These are phyloP conservation scores for Protomyctophum bolini DNA, from an alignment of 2,113 vertebrate genomes.

Conservation along the genomic window DNA sequence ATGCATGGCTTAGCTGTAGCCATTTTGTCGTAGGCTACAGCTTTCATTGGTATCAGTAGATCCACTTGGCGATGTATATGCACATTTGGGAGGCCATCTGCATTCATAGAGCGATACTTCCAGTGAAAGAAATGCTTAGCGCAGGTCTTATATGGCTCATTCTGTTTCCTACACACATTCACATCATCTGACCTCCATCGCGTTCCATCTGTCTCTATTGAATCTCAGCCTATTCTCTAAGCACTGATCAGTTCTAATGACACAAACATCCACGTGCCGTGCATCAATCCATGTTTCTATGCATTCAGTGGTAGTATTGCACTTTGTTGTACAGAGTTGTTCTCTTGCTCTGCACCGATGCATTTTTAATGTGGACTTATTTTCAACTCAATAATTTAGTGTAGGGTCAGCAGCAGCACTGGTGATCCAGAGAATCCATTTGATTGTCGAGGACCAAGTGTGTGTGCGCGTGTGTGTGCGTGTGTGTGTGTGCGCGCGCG, in stretches of 20 bases:
- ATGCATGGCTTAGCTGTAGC: not conserved
- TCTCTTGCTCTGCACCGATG: conserved; percentile 51
- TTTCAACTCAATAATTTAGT: conserved; percentile 76
- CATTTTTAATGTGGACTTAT: conserved; percentile 78
- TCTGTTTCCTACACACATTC: conserved; percentile 11
- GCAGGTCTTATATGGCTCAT: not conserved
- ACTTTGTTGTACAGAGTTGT: conserved; percentile 66
- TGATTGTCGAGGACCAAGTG: conserved; percentile 53
- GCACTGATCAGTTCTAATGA: conserved; percentile 42
- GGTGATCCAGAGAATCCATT: conserved; percentile 60
- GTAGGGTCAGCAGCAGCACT: conserved; percentile 65
- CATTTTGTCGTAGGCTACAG: not conserved
- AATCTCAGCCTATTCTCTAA: conserved; percentile 19
- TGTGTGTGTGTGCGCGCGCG: too few species aligned
- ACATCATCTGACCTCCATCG: not conserved
- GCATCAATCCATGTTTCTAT: conserved; percentile 35
- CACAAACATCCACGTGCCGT: not conserved
- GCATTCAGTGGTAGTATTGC: conserved; percentile 41
- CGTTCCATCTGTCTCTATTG: not conserved
- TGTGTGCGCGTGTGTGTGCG: not conserved
- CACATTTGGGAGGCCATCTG: not conserved
- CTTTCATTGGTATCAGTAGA: not conserved
- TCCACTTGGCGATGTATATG: not conserved
- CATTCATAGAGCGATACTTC: not conserved
- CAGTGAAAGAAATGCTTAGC: not conserved